phyloP scores from a whole-genome alignment of 1,140 invertebrate species.

The Lepidostoma basale region DNA sequence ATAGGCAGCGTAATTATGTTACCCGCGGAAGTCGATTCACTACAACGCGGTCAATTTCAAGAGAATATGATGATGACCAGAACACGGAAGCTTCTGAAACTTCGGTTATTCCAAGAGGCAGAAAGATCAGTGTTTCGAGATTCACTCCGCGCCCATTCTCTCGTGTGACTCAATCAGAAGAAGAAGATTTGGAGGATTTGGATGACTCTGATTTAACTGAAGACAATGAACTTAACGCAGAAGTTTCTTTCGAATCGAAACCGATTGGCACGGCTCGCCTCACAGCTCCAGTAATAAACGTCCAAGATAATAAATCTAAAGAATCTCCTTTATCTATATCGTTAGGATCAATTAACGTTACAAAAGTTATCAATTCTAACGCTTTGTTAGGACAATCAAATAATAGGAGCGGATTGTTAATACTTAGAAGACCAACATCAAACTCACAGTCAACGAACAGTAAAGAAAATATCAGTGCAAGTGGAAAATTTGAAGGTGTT shows the following conservation, averaged over 20 bases:
- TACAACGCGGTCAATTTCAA: constrained; percentile 9
- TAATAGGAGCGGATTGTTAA: constrained; percentile 40
- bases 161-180: constrained; percentile 42
- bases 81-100: constrained; percentile 40
- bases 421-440: constrained; percentile 39
- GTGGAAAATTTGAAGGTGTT: constrained; percentile 62
- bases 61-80: constrained; percentile 25
- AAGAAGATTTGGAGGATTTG: constrained; percentile 36
- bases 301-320: constrained; percentile 27
- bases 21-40: constrained; percentile 32
- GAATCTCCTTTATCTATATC: not conserved
- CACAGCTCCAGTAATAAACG: constrained; percentile 39
- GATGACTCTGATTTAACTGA: constrained; percentile 40
- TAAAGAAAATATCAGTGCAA: constrained; percentile 35
- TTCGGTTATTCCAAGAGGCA: constrained; percentile 26
- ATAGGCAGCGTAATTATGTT: constrained; percentile 19
- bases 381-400: constrained; percentile 39
- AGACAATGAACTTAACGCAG: constrained; percentile 50
- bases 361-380: constrained; percentile 44
- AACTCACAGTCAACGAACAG: not conserved
- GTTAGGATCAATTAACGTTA: constrained; percentile 34
- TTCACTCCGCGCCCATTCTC: constrained; percentile 57
- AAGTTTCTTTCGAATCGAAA: constrained; percentile 37
- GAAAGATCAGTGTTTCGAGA: constrained; percentile 51
- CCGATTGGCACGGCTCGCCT: constrained; percentile 35